Evolutionary conservation across 2,797 vertebrate species (phyloP).

Genomic region (Pristis pectinata): DNA sequence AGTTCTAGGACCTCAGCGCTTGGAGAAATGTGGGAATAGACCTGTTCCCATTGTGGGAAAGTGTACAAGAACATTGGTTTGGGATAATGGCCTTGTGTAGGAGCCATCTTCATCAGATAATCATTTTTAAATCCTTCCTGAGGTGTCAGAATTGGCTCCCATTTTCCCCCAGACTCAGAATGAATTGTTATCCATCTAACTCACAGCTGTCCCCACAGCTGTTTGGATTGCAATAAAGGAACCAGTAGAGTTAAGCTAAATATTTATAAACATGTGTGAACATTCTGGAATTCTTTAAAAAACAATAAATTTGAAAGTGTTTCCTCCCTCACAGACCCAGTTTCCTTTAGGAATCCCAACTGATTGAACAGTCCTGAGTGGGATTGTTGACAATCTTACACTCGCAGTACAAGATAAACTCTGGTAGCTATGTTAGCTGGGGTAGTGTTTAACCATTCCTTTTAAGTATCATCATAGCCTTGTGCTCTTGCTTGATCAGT

Average conservation of each 20-base stretch:
- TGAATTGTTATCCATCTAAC: background rate
- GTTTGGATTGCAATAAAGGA: background rate
- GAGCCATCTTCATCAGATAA: background rate
- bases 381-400: background rate
- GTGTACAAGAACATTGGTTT: background rate
- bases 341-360: background rate
- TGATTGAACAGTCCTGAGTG: background rate
- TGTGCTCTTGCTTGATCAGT: background rate
- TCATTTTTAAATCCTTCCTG: background rate
- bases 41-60: background rate
- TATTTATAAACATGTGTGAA: background rate
- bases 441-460: background rate
- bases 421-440: background rate
- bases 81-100: background rate
- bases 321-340: background rate
- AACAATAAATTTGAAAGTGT: background rate
- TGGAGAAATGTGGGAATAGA: background rate
- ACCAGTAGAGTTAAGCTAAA: background rate
- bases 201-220: slow-evolving; percentile 10
- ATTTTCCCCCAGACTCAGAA: background rate
- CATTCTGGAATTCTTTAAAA: background rate
- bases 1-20: background rate
- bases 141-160: background rate
- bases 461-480: background rate
- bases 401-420: background rate